Conservation (phyloP, 2,113 vertebrate species). For the Hassar affinis region DNA sequence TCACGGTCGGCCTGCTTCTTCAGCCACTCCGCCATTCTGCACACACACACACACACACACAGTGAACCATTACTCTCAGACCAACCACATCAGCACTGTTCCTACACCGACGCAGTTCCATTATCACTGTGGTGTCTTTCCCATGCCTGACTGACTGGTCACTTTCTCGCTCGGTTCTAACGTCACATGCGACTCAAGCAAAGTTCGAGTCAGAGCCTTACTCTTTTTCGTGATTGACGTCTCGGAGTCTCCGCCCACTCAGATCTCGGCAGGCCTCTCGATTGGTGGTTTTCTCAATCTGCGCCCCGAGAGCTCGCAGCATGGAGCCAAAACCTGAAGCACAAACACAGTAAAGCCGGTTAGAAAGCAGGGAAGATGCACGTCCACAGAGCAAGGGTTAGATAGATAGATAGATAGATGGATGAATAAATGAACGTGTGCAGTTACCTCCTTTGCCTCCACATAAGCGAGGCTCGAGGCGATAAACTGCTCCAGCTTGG, state of each 20-base stretch:
- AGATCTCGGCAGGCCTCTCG: slow-evolving; percentile 93
- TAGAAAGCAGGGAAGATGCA: neutral
- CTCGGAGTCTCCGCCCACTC: slow-evolving; percentile 89
- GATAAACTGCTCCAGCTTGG: slow-evolving; percentile 79
- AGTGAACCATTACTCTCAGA: neutral
- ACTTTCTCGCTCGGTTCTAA: neutral
- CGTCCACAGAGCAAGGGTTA: too few species aligned
- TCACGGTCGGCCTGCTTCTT: slow-evolving; percentile 91
- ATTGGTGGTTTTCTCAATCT: slow-evolving; percentile 98
- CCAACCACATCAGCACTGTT: neutral
- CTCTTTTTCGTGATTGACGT: slow-evolving; percentile 98
- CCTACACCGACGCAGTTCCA: neutral
- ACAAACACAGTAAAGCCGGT: neutral
- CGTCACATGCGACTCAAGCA: neutral
- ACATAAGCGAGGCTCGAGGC: slow-evolving; percentile 81
- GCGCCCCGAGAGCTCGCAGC: slow-evolving; percentile 93
- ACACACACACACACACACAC: slow-evolving; percentile 1
- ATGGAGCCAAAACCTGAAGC: slow-evolving; percentile 92
- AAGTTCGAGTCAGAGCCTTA: slow-evolving; percentile 66
- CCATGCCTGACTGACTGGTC: too few species aligned
- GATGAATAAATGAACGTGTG: neutral
- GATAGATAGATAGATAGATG: too few species aligned
- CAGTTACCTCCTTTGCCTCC: slow-evolving; percentile 92
- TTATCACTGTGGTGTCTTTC: neutral
- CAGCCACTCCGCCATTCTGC: slow-evolving; percentile 95